phyloP scores from a whole-genome alignment of 1,140 invertebrate genomes.

The Macrostomum lignano region DNA sequence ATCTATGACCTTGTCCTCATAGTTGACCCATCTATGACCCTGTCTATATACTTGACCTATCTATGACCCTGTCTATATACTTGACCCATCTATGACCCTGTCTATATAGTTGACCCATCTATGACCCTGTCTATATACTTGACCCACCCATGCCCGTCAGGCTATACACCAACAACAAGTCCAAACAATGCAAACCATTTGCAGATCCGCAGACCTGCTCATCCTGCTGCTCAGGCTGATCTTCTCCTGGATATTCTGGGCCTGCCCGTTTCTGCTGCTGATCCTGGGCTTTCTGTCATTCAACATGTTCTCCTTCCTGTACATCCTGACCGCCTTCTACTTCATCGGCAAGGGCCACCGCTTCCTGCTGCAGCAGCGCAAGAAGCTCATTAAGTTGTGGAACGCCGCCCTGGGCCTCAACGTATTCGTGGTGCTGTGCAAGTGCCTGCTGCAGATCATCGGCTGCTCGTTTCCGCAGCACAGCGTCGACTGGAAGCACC shows the following conservation, averaged over 20 bases:
- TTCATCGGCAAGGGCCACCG: slow-evolving; percentile 91
- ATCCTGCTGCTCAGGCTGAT: no score
- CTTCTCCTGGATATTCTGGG: slow-evolving; percentile 54
- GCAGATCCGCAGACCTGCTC: no score
- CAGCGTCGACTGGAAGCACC: slow-evolving; percentile 54
- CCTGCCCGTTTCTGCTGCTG: slow-evolving; percentile 70
- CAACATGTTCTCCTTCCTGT: slow-evolving; percentile 78
- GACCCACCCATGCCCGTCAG: no score
- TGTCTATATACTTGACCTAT: no score
- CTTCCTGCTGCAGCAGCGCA: slow-evolving; percentile 50
- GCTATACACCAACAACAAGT: no score
- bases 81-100: no score
- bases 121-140: no score
- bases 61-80: no score
- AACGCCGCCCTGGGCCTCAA: slow-evolving; percentile 61
- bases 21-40: no score
- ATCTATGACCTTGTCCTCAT: no score
- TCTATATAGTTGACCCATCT: no score
- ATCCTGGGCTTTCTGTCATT: slow-evolving; percentile 65
- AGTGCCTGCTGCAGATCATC: slow-evolving; percentile 44
- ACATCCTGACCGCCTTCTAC: slow-evolving; percentile 67
- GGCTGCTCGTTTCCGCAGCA: slow-evolving; percentile 49
- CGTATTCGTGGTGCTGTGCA: slow-evolving; percentile 54
- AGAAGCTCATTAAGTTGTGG: slow-evolving; percentile 55
- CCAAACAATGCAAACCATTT: no score